A percentile compares a stretch with the other conserved stretches of the same genome.
phyloP scores from a whole-genome alignment of 2,797 vertebrate genomes.

The Lagodon rhomboides region DNA sequence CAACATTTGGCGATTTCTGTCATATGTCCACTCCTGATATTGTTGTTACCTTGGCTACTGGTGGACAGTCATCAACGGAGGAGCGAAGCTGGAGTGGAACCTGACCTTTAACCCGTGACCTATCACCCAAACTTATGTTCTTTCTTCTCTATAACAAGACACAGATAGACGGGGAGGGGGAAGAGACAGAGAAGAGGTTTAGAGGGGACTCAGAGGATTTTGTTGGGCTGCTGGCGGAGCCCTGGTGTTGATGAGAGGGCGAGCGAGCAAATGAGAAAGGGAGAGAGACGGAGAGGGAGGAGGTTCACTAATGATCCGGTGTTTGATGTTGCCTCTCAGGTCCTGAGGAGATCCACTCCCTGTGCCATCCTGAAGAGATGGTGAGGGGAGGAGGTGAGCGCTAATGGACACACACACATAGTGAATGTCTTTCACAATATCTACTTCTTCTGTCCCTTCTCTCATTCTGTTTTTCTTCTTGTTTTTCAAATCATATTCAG shows the following conservation, averaged over 20 bases:
- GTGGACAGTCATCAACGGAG: constrained; percentile 23
- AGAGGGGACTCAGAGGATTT: constrained; percentile 55
- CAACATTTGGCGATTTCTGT: constrained; percentile 31
- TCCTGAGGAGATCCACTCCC: constrained; percentile 77
- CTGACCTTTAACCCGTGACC: constrained; percentile 68
- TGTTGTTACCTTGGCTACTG: constrained; percentile 49
- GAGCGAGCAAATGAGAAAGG: constrained; percentile 48
- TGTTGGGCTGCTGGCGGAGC: constrained; percentile 56
- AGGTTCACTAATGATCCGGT: constrained; percentile 77
- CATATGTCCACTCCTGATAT: constrained; percentile 36
- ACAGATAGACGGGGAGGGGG: constrained; percentile 23
- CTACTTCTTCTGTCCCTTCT: constrained; percentile 44
- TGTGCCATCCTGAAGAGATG: constrained; percentile 70
- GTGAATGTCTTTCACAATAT: constrained; percentile 43
- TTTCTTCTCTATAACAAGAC: constrained; percentile 55
- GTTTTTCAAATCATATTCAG: constrained; percentile 52
- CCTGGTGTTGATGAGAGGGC: constrained; percentile 64
- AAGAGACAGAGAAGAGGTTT: not conserved
- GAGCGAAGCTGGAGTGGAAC: constrained; percentile 18
- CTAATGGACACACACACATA: constrained; percentile 61
- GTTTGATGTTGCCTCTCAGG: constrained; percentile 80
- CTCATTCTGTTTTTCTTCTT: constrained; percentile 41
- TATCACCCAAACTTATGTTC: constrained; percentile 42
- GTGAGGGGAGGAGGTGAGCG: not conserved
- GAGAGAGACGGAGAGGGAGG: constrained; percentile 46